Base-by-base conservation (phyloP, 2,888 invertebrate species). In the Heliconius ismenius region DNA sequence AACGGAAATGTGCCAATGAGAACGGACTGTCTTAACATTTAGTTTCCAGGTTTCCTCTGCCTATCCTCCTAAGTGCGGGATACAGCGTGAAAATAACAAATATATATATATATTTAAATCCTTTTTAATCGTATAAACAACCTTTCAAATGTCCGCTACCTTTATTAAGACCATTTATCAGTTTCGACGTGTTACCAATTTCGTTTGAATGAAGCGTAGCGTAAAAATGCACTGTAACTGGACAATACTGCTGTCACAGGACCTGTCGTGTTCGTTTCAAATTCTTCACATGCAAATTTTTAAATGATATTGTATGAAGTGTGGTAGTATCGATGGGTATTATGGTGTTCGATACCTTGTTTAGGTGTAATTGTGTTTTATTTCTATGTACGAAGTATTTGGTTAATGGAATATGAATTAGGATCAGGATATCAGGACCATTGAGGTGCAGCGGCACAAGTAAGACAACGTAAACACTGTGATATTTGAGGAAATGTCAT, bases 171-270 rank as follows among this genome's bases (percentile, higher is more conserved):
- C 75, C 76, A 75, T 79, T 75, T 78, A 76, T 75, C 75, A 64
- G 74, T 78, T 74, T 73, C 76, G 78, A 79, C 78, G 78, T 67
- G 76, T 79, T 79, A 79, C 78, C 78, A 78, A 74, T 79, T 79
- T 69, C 60, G 73, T 70, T 76, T 75, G 75, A 58, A 78, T 73
- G 75, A 72, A 78, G 62, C 78, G 76, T 78, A 72, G 78, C 76
- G 78, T 72, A 78, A 78, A 79, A 78, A 79, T 79, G 76, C 78
- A 70, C 70, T 62, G 74, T 69, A 73, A 76, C 65, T 58, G 74
- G 76, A 78, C 76, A 79, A 75, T 79, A 78, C 75, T 74, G 78
- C 76, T 76, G 70, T 76, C 76, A 73, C 76, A 78, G 76, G 73
- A 76, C 73, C 67, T 75, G 76, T 78, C 79, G 78, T 76, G 67